Conservation (phyloP, 2,888 invertebrate genomes). For the Cheilosia scutellata region DNA sequence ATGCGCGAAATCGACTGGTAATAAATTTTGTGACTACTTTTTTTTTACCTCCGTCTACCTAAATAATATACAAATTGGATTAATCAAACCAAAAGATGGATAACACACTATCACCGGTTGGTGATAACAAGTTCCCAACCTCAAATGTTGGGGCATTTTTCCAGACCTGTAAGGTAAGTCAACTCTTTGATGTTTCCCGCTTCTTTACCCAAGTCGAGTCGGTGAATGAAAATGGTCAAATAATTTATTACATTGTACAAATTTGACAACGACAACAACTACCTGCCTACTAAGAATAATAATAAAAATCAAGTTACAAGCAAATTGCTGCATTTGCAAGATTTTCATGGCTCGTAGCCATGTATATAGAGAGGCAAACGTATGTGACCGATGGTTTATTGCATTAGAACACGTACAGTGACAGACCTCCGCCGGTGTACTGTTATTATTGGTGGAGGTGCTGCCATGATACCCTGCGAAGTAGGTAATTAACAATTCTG, state of each 20-base stretch:
- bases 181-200: conserved; percentile 11
- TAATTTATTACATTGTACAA: neutral
- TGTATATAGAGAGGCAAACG: conserved; percentile 10
- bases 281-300: neutral
- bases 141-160: conserved; percentile 84
- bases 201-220: neutral
- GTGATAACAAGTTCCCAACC: conserved; percentile 76
- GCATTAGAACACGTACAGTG: conserved; percentile 48
- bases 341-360: conserved; percentile 24
- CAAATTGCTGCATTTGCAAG: conserved; percentile 22
- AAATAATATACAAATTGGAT: conserved; percentile 42
- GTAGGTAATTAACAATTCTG: conserved; percentile 65
- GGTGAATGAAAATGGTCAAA: neutral
- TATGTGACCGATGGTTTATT: conserved; percentile 38
- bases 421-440: conserved; percentile 26
- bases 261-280: no score
- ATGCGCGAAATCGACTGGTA: conserved; percentile 56
- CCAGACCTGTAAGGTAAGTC: conserved; percentile 84
- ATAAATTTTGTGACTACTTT: conserved; percentile 40
- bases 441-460: conserved; percentile 63
- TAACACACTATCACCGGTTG: conserved; percentile 50
- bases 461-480: neutral
- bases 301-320: neutral
- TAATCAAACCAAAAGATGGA: conserved; percentile 40
- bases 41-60: conserved; percentile 10